Evolutionary conservation across 2,888 invertebrate species (phyloP).

Genomic region (Atethmia centrago): DNA sequence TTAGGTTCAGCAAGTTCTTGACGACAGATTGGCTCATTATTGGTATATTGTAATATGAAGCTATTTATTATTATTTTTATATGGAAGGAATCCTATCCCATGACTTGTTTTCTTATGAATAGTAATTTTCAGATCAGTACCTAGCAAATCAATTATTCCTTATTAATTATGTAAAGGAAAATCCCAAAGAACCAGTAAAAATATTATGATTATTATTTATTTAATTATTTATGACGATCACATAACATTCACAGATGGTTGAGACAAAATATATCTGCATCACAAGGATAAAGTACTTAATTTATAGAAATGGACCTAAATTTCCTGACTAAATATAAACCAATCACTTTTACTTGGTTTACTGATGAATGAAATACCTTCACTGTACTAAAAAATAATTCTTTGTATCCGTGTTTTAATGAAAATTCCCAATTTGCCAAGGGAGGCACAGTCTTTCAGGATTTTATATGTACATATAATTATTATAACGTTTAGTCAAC

Average conservation of each 20-base stretch:
- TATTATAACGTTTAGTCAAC: constrained; percentile 31
- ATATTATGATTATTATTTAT: constrained; percentile 14
- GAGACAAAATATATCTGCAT: constrained; percentile 17
- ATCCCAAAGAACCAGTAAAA: constrained; percentile 23
- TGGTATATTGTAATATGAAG: not conserved
- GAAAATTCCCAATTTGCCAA: constrained; percentile 37
- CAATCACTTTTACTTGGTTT: constrained; percentile 6
- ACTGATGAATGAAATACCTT: constrained; percentile 21
- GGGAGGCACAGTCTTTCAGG: constrained; percentile 57
- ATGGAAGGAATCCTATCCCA: constrained; percentile 7
- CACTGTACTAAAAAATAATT: constrained; percentile 26
- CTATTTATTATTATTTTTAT: constrained; percentile 6
- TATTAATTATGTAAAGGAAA: constrained; percentile 29
- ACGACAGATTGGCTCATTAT: not conserved
- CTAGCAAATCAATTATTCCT: not conserved
- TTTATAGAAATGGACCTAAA: constrained; percentile 16
- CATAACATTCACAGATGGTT: constrained; percentile 13
- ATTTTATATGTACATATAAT: constrained; percentile 26
- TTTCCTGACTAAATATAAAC: constrained; percentile 15
- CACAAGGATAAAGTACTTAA: constrained; percentile 4
- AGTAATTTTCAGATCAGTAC: not conserved
- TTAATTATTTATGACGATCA: constrained; percentile 12
- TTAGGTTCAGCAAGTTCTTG: not conserved
- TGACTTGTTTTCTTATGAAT: not conserved
- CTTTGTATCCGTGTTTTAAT: constrained; percentile 28